Percentiles rank a stretch among this genome's conserved stretches.
Conservation (phyloP, 2,113 vertebrate genomes). For the Melospiza georgiana region DNA sequence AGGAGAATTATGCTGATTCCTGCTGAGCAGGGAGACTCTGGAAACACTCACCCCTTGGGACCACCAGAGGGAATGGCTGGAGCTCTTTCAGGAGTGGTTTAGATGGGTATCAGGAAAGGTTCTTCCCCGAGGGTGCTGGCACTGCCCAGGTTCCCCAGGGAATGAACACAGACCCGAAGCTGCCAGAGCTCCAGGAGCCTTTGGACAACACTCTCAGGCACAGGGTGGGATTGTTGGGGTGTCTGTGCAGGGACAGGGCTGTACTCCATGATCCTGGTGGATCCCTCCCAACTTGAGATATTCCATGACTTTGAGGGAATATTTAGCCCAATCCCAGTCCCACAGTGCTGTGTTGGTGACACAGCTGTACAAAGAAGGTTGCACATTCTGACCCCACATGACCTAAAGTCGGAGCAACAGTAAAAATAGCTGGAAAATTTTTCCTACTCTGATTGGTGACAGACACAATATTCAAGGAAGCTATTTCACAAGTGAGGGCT, state of each 20-base stretch:
- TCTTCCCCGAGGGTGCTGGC: not conserved
- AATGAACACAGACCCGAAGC: not conserved
- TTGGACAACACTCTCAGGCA: not conserved
- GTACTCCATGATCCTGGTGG: not conserved
- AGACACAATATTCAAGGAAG: not conserved
- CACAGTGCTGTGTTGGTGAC: accelerated
- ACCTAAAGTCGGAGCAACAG: not conserved
- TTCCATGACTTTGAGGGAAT: not conserved
- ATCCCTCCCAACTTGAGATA: not conserved
- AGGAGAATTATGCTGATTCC: not conserved
- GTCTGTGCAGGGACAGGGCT: not conserved
- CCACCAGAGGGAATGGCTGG: not conserved
- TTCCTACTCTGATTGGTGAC: not conserved
- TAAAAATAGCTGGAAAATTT: conserved; percentile 2
- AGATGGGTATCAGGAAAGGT: not conserved
- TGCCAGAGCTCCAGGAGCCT: not conserved
- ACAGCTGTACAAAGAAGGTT: not conserved
- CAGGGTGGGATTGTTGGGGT: not conserved
- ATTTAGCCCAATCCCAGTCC: not conserved
- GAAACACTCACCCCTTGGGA: not conserved
- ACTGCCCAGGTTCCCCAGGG: not conserved
- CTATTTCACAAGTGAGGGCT: not conserved
- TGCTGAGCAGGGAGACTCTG: not conserved
- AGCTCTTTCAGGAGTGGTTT: not conserved
- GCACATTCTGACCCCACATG: not conserved